These are phyloP conservation scores for Hydropotes inermis DNA, from an alignment of 2,113 vertebrate genomes.

Conservation along the genomic window DNA sequence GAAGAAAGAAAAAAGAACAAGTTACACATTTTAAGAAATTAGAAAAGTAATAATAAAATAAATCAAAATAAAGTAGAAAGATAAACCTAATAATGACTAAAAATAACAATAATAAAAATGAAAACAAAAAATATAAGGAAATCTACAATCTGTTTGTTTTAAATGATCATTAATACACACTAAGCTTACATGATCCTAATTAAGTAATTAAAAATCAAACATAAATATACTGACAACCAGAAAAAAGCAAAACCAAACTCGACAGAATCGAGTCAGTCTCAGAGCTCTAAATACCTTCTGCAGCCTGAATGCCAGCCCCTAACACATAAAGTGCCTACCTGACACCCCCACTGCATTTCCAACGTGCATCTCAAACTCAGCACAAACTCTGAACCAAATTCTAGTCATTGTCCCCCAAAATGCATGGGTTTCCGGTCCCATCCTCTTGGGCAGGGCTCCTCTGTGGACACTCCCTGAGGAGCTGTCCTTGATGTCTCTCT, in stretches of 20 bases:
- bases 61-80: not conserved
- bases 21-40: not conserved
- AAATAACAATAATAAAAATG: not conserved
- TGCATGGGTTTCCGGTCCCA: fast-evolving
- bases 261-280: not conserved
- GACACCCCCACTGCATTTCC: not conserved
- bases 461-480: not conserved
- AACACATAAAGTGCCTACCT: fast-evolving
- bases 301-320: not conserved
- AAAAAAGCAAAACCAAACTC: not conserved
- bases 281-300: not conserved
- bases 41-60: not conserved
- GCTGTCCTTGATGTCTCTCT: not conserved
- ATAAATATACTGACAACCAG: not conserved
- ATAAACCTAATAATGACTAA: not conserved
- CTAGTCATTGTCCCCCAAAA: not conserved
- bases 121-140: not conserved
- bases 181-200: not conserved
- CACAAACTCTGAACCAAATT: not conserved
- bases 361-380: not conserved
- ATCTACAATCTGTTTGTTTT: not conserved
- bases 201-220: not conserved
- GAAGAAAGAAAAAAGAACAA: not conserved
- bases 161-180: not conserved
- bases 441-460: not conserved